Base-by-base conservation (phyloP, 2,888 invertebrate species). In the Heteromurus nitidus region DNA sequence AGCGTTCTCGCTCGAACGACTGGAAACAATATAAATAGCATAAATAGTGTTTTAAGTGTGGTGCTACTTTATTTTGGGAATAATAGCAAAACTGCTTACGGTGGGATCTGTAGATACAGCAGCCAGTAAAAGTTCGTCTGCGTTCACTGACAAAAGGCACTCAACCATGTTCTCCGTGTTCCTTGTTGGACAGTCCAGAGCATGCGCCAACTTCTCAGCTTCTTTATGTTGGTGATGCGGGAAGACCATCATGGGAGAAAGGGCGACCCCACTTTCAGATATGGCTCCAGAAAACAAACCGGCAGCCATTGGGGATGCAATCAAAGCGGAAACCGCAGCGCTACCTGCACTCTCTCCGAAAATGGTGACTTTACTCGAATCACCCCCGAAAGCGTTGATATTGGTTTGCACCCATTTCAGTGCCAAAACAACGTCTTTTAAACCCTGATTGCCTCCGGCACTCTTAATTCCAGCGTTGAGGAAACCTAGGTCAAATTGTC, bases 121-220 rank as follows among this genome's bases (percentile, higher is more conserved):
- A 3, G 7, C 20, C 20, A 55, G 58, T 22, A 76, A 26, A 13
- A 65, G 18, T 24, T n/a, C n/a, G n/a, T 67, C 47, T 0, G 76
- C 26, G 5, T 72, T 64, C 7, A 76, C 13, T 28, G 47, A 30
- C 20, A 67, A 44, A 42, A 83, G 36, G 36, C 83, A 83, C 16
- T 83, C 65, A 2, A 80, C 80, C 72, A 83, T 75, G 22, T 80
- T 76, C n/a, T 70, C 67, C 16, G 44, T 11, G 50, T 80, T 72
- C n/a, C 69, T 77, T 3, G 77, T 77, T 11, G 82, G 82, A n/a
- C 82, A 82, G 60, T 82, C 82, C 24, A 82, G 18, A 30, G 53
- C 30, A 28, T 73, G 26, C 3, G 82, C 82, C 2, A 82, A 44
- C 18, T 74, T 73, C 60, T 82, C 58, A 0, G 58, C 58, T 11